Evolutionary conservation across 2,113 vertebrate species (phyloP), one percentile per base, ranked within the genome.

Genomic region (Callipepla californica): DNA sequence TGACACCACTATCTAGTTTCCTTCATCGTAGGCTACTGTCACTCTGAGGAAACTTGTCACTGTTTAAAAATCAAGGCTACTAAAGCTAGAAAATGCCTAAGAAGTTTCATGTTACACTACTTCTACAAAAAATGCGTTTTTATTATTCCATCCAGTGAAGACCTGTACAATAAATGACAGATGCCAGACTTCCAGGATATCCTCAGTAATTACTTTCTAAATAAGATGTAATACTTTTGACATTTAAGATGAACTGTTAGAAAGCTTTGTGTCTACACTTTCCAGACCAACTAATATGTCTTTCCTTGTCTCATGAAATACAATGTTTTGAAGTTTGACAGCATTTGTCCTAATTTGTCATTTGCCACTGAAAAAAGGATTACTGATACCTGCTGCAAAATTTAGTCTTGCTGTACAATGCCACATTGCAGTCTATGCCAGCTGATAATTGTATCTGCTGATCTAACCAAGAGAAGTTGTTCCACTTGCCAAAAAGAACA

Each of bases 311-410:
- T 78, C 92, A 90, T 74, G 66, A 90, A 92, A 93, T 76, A 85
- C 79, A 50, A 77, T 91, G 87, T 95, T 96, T 96, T 95, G 76
- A 96, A 93, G 86, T 93, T 84, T 73, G 77, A 95, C 84, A 89
- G 55, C 95, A 72, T 96, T 94, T 95, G 77, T 92, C 91, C 87
- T 94, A 80, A 92, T 88, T 80, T 90, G 86, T 85, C 92, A 94
- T 86, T 96, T 96, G 96, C 90, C 86, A 96, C 95, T 96, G 79
- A 76, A 88, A 93, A 95, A 95, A 95, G 90, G 93, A 96, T 93
- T 93, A 96, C 88, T 32, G 86, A 78, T 90, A 81, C 28, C 89
- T 94, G 94, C 91, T 95, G 91, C 92, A 94, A 96, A 95, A 90
- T 85, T 82, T 67, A 81, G 84, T 89, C 89, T 93, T 79, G 5